Evolutionary conservation across 2,113 vertebrate genomes (phyloP).

Genomic region (Pterophyllum scalare): DNA sequence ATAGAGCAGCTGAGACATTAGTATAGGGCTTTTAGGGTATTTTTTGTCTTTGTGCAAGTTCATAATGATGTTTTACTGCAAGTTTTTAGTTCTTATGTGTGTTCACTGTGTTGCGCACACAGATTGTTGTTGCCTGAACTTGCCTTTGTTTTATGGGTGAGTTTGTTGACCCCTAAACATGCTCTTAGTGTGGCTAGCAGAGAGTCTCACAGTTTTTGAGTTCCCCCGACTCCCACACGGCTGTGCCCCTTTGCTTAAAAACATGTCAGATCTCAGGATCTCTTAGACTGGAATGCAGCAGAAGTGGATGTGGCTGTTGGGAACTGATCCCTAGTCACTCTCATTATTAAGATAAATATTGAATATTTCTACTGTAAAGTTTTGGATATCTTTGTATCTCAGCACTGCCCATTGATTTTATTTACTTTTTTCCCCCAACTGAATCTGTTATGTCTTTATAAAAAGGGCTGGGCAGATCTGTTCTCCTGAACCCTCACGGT

Average conservation of each 20-base stretch:
- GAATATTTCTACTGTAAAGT: no score
- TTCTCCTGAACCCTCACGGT: neutral
- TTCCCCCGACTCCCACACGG: neutral
- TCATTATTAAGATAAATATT: neutral
- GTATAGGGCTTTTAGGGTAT: no score
- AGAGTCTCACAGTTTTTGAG: neutral
- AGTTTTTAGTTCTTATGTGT: no score
- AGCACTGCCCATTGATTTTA: no score
- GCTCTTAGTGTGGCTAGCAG: neutral
- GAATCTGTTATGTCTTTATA: no score
- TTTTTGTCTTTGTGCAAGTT: no score
- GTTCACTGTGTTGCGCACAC: no score
- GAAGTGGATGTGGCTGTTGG: neutral
- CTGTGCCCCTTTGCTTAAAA: neutral
- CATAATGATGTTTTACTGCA: no score
- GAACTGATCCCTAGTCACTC: neutral
- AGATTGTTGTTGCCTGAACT: neutral
- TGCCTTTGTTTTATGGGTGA: neutral
- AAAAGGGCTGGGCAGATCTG: no score
- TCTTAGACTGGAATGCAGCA: neutral
- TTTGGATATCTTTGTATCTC: no score
- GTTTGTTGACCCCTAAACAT: neutral
- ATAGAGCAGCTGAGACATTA: no score
- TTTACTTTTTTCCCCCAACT: no score
- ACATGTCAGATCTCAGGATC: slow-evolving; percentile 11